These are phyloP conservation scores for Apaloderma vittatum DNA, from an alignment of 2,113 vertebrate genomes.

Conservation along the genomic window DNA sequence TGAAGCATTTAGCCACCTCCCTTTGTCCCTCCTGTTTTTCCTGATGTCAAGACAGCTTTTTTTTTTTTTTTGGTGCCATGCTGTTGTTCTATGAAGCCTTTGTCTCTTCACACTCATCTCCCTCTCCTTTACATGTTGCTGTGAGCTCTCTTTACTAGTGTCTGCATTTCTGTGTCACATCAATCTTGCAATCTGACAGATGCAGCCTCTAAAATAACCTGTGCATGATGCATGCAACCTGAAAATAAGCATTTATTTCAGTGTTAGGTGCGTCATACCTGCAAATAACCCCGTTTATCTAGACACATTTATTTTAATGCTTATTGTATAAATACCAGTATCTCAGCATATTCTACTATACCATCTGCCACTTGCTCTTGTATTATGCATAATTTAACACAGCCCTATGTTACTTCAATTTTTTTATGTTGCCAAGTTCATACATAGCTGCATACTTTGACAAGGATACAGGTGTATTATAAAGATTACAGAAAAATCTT, in stretches of 20 bases:
- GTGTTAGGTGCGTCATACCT: slow-evolving; percentile 78
- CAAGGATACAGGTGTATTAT: slow-evolving; percentile 37
- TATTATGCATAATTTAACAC: slow-evolving; percentile 72
- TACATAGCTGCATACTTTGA: background rate
- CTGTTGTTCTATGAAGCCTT: slow-evolving; percentile 42
- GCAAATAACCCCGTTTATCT: slow-evolving; percentile 79
- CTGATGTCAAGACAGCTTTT: background rate
- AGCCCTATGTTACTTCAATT: slow-evolving; percentile 39
- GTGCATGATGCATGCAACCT: slow-evolving; percentile 51
- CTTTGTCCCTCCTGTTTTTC: slow-evolving; percentile 17
- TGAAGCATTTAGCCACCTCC: slow-evolving; percentile 12
- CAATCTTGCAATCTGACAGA: slow-evolving; percentile 74
- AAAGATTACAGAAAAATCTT: slow-evolving; percentile 59
- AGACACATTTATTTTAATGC: slow-evolving; percentile 74
- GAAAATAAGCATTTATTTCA: slow-evolving; percentile 78
- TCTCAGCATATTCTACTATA: slow-evolving; percentile 64
- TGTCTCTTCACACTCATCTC: slow-evolving; percentile 2
- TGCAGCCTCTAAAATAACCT: slow-evolving; percentile 75
- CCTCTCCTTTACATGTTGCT: slow-evolving; percentile 31
- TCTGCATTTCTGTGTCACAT: slow-evolving; percentile 70
- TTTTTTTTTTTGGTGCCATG: background rate
- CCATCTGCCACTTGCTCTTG: slow-evolving; percentile 78
- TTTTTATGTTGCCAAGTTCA: slow-evolving; percentile 33
- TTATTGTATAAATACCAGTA: slow-evolving; percentile 79
- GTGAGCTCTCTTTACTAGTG: slow-evolving; percentile 39